Percentiles rank a stretch among this genome's conserved stretches.
phyloP scores from a whole-genome alignment of 2,888 invertebrate genomes.

The Meiosimyza platycephala region DNA sequence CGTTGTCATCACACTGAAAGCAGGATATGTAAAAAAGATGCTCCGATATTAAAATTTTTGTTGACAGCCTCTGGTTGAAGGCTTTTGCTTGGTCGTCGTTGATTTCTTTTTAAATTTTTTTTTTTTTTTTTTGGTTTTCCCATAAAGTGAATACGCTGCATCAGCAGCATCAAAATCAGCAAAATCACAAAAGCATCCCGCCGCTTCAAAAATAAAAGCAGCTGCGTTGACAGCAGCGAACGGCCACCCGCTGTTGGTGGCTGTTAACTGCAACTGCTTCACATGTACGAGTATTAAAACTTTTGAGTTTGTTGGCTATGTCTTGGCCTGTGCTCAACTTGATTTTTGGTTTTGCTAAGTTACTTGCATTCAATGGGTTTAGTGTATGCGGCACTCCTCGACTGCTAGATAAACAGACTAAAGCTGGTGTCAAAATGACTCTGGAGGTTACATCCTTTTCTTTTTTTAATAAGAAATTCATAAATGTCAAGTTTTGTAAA shows the following conservation, averaged over 20 bases:
- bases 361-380: neutral
- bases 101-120: neutral
- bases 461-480: constrained; percentile 34
- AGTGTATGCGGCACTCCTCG: neutral
- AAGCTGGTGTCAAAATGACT: constrained; percentile 31
- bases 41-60: constrained; percentile 36
- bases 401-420: constrained; percentile 15
- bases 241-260: constrained; percentile 9
- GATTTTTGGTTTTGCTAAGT: no score
- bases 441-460: neutral
- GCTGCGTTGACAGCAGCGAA: neutral
- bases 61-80: constrained; percentile 35
- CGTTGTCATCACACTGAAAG: neutral
- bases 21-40: constrained; percentile 31
- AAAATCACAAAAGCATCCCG: no score
- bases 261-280: neutral
- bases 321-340: neutral
- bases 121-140: neutral
- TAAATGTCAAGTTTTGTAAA: constrained; percentile 31
- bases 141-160: neutral
- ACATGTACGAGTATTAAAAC: neutral
- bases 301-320: neutral
- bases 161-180: constrained; percentile 8
- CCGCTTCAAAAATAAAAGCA: no score
- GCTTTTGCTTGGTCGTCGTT: neutral